Conservation (phyloP, 37 sponge, comb jelly and placozoan species). For the Bolinopsis microptera region DNA sequence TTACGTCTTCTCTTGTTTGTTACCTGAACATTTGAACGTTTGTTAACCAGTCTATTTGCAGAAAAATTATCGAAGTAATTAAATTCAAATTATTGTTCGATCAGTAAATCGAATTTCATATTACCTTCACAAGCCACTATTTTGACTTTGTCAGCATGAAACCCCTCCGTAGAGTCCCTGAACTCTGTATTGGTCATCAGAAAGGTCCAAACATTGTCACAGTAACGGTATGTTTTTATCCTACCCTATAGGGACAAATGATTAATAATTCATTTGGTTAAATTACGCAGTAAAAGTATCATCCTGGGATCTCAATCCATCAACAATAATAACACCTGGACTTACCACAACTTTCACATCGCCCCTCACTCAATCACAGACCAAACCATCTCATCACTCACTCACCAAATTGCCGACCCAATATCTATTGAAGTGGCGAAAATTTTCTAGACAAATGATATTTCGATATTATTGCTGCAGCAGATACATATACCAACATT, state of each 20-base stretch:
- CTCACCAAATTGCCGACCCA: no score
- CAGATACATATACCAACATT: no score
- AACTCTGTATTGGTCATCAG: slow-evolving; percentile 84
- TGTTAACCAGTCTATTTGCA: background rate
- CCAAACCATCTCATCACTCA: no score
- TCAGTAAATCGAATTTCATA: background rate
- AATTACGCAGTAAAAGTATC: no score
- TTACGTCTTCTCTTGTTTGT: background rate
- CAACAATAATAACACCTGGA: no score
- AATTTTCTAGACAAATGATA: no score
- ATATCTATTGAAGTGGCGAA: no score
- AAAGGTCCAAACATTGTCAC: slow-evolving; percentile 99
- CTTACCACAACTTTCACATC: no score
- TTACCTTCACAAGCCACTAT: slow-evolving; percentile 94
- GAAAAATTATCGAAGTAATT: background rate
- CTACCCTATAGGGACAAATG: slow-evolving; percentile 71
- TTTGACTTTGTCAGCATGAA: slow-evolving; percentile 83
- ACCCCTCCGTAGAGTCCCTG: slow-evolving; percentile 70
- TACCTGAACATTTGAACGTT: background rate
- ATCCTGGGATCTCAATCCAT: no score
- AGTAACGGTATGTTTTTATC: slow-evolving; percentile 89
- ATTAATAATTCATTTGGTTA: no score
- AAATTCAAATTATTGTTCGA: background rate
- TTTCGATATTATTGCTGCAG: no score
- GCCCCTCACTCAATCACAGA: no score